Percentiles rank a stretch among this genome's conserved stretches.
These are phyloP conservation scores for Brachystomella parvula DNA, from an alignment of 1,140 invertebrate species.

Conservation along the genomic window DNA sequence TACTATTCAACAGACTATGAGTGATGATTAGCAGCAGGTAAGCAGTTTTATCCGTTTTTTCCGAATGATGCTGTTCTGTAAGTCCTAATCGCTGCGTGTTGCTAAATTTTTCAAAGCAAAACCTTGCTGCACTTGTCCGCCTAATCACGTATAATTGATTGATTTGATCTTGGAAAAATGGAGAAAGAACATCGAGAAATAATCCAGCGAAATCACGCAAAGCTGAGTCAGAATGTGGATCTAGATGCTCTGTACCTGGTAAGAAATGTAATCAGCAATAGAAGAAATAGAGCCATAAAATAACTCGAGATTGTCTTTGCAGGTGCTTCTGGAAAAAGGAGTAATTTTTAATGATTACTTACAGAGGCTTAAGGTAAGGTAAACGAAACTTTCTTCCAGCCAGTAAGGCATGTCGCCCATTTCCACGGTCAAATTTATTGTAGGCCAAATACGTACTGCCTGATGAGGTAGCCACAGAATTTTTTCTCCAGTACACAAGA, in stretches of 20 bases:
- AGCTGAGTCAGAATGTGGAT: slow-evolving; percentile 19
- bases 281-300: too few species aligned
- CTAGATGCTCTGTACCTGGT: slow-evolving; percentile 14
- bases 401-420: not conserved
- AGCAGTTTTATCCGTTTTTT: too few species aligned
- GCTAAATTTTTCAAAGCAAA: too few species aligned
- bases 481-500: slow-evolving; percentile 24
- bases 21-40: too few species aligned
- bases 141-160: too few species aligned
- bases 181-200: slow-evolving; percentile 20
- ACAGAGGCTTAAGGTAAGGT: slow-evolving; percentile 22
- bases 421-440: not conserved
- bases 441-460: slow-evolving; percentile 8
- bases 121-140: too few species aligned
- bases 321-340: slow-evolving; percentile 13
- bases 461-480: slow-evolving; percentile 26
- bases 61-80: too few species aligned
- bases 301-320: too few species aligned
- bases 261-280: too few species aligned
- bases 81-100: too few species aligned
- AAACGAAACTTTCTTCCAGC: not conserved
- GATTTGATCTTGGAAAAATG: slow-evolving; percentile 20
- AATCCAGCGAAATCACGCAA: slow-evolving; percentile 24
- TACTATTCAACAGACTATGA: too few species aligned
- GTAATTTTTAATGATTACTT: slow-evolving; percentile 23